Percentiles rank a stretch among this genome's conserved stretches.
Evolutionary conservation across 1,140 invertebrate species (phyloP).

Genomic region (Portunus trituberculatus): DNA sequence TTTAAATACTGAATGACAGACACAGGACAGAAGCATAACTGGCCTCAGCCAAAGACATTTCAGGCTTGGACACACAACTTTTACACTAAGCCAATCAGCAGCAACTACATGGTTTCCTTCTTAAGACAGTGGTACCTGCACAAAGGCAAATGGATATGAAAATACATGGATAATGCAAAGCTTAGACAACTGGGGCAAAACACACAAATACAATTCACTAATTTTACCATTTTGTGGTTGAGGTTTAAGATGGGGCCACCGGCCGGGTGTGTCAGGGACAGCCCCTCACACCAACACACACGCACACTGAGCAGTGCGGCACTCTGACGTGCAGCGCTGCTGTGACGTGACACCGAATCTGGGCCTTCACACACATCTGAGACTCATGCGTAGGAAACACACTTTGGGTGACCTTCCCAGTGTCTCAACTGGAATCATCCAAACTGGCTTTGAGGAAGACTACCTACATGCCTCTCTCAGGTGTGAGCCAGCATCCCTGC

Average conservation of each 20-base stretch:
- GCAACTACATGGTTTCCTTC: slow-evolving; percentile 31
- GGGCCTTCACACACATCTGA: slow-evolving; percentile 27
- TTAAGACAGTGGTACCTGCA: slow-evolving; percentile 57
- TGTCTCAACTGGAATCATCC: slow-evolving; percentile 48
- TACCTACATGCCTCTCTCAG: background rate
- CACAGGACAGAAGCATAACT: slow-evolving; percentile 44
- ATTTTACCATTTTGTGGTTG: slow-evolving; percentile 55
- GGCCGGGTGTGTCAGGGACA: slow-evolving; percentile 57
- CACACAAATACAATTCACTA: slow-evolving; percentile 61
- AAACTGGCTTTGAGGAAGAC: slow-evolving; percentile 5
- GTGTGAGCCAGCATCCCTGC: slow-evolving; percentile 59
- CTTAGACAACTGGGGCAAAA: slow-evolving; percentile 63
- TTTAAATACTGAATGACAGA: slow-evolving; percentile 54
- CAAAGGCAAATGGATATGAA: slow-evolving; percentile 30
- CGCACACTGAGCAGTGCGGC: background rate
- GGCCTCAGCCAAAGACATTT: slow-evolving; percentile 58
- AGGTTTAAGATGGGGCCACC: slow-evolving; percentile 47
- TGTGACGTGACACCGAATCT: background rate
- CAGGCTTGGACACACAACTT: slow-evolving; percentile 52
- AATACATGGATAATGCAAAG: slow-evolving; percentile 65
- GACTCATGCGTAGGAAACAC: slow-evolving; percentile 43
- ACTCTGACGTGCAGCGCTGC: background rate
- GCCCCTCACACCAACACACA: background rate
- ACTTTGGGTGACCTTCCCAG: slow-evolving; percentile 57
- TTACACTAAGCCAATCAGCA: slow-evolving; percentile 61